Evolutionary conservation across 2,888 invertebrate genomes (phyloP), one percentile per base, ranked within the genome.

Genomic region (Melanostoma mellinum): DNA sequence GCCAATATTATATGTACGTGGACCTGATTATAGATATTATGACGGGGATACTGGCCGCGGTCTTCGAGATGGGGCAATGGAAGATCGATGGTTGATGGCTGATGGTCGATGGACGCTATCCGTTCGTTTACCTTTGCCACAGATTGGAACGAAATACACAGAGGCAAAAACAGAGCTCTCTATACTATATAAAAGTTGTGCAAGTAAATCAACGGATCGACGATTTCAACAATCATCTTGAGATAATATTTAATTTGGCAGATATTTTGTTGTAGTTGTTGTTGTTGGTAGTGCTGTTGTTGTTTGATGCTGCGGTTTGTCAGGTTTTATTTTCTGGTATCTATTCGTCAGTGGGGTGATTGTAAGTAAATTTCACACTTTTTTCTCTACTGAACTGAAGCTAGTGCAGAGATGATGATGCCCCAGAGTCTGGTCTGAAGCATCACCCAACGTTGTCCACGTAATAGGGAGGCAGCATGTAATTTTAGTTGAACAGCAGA

Each of bases 11-110:
- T 89, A 89, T 89, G 90, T 90, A 91, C 91, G 91, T 91, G 90
- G 89, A 88, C 86, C 90, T 91, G 90, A 91, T 91, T 91, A 91
- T 91, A 91, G 89, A 89, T 90, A 91, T 91, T 90, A 91, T 87
- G 78, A 75, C 79, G 63, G 78, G 20, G 20, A 20, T 20, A 74
- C 73, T 53, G 77, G 58, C 65, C 78, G 82, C 63, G 63, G 30
- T 6, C 10, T 5, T 10, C 9, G 40, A 3, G 20, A 20, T 20
- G 20, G 20, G 69, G 72, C 73, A 53, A 69, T 63, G 20, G 71
- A 74, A 35, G 74, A 55, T 61, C 58, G 60, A 63, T 60, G 76
- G 60, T 60, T 46, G 55, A 48, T 35, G 50, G 38, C 52, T 35
- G 44, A 50, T 40, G 60, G 60, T 42, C 60, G 60, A 72, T 60